These are phyloP conservation scores for Psix sp. DNA, from an alignment of 1,140 invertebrate genomes.

Conservation along the genomic window DNA sequence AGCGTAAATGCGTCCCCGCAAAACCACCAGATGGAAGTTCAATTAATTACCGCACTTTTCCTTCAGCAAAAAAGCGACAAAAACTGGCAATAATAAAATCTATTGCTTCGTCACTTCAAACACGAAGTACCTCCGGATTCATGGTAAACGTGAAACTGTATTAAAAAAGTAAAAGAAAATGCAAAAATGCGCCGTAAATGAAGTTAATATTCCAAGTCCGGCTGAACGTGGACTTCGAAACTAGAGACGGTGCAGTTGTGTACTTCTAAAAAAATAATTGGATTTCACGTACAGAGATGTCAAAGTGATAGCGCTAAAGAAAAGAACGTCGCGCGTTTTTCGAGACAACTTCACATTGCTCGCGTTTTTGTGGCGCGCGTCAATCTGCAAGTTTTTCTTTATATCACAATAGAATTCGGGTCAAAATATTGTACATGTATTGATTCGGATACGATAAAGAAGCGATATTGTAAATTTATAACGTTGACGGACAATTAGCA, in stretches of 20 bases:
- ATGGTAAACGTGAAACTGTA: too few species aligned
- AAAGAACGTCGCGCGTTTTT: slow-evolving; percentile 30
- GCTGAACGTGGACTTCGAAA: slow-evolving; percentile 27
- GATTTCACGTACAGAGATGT: slow-evolving; percentile 32
- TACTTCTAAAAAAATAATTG: slow-evolving; percentile 54
- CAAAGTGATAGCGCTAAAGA: slow-evolving; percentile 35
- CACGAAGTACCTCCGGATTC: slow-evolving; percentile 6
- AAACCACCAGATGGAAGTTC: slow-evolving; percentile 40
- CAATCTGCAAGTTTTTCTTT: slow-evolving; percentile 42
- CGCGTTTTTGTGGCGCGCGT: slow-evolving; percentile 29
- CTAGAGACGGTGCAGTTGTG: too few species aligned
- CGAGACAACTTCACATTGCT: slow-evolving; percentile 18
- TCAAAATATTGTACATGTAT: slow-evolving; percentile 36
- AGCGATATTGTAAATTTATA: slow-evolving; percentile 6
- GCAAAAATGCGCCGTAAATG: too few species aligned
- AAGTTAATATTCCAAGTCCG: slow-evolving; percentile 40
- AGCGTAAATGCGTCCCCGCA: slow-evolving; percentile 26
- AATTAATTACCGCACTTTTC: slow-evolving; percentile 45
- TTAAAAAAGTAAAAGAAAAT: slow-evolving; percentile 16
- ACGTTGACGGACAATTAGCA: neutral
- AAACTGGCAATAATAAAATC: slow-evolving; percentile 5
- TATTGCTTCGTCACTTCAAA: slow-evolving; percentile 8
- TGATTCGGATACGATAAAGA: slow-evolving; percentile 10
- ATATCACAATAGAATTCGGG: slow-evolving; percentile 29
- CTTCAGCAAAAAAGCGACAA: slow-evolving; percentile 5